Evolutionary conservation across 92 coral and sea anemone species (phyloP), one percentile per base, ranked within the genome.

Genomic region (Porites lobata): DNA sequence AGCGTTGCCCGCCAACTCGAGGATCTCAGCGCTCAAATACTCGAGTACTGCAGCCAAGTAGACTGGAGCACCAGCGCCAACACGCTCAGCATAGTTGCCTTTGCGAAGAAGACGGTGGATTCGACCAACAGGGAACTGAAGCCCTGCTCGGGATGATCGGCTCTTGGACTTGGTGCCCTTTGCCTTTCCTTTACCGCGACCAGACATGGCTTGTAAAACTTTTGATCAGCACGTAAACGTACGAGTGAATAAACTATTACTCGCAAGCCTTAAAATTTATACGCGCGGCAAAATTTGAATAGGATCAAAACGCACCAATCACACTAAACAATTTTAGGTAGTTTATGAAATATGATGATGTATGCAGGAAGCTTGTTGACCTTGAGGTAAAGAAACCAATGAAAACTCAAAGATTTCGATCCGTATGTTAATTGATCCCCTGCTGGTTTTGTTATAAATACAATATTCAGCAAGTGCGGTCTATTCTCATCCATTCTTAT

Each of bases 181-280:
- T 65, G 93, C 93, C 80, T 94, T 94, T 59, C 98, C 98, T 94
- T 94, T 94, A 9, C 98, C 98, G 81, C 98, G 98, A 86, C 98
- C 98, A 79, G 95, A 94, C 98, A 94, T 93, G 52, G 12, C 4
- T n/a, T n/a, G n/a, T n/a, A n/a, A n/a, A 3, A 22, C 72, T 79
- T 50, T 61, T 72, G 0, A 85, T 29, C 8, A 11, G 43, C 8
- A 32, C 7, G 14, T 1, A 9, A 38, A 21, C 1, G 50, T 12
- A 7, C 0, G 2, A 71, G n/a, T 15, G 12, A 38, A 38, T 26
- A 10, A 17, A 0, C 0, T 2, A 9, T 38, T 7, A 4, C 10
- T 9, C 6, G 10, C 10, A 14, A 2, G 12, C 10, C 8, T 26
- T 21, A 4, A 26, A 61, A 52, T 8, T 32, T 32, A 32, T 32